Conservation (phyloP, 2,113 vertebrate genomes). For the Urocynchramus pylzowi region DNA sequence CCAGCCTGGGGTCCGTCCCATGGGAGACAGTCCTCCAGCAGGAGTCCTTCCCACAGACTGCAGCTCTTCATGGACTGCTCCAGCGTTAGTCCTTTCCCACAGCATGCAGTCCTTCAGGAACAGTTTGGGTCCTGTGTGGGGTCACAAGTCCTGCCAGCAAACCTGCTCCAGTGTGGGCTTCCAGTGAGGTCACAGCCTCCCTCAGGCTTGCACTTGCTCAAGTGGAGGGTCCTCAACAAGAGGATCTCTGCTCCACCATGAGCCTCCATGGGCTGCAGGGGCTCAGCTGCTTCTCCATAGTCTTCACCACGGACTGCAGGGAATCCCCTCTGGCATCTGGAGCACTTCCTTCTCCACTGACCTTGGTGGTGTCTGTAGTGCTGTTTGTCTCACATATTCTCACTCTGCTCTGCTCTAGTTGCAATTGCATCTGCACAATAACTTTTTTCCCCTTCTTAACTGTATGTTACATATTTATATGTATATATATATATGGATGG, state of each 20-base stretch:
- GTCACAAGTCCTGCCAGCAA: neutral
- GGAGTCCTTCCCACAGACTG: neutral
- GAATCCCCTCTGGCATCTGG: neutral
- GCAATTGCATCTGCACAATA: neutral
- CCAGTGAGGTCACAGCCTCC: neutral
- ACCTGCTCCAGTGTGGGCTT: neutral
- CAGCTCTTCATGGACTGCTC: neutral
- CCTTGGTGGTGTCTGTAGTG: neutral
- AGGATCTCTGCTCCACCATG: neutral
- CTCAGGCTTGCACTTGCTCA: neutral
- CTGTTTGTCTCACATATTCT: neutral
- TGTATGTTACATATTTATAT: neutral
- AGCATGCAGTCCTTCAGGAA: neutral
- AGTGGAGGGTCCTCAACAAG: neutral
- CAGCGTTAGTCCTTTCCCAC: neutral
- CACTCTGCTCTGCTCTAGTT: neutral
- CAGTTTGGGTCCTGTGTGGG: neutral
- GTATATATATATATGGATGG: too few relatives aligned
- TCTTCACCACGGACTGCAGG: fast-evolving
- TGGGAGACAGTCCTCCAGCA: neutral
- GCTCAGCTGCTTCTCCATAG: neutral
- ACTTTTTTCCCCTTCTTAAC: neutral
- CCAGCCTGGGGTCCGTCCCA: neutral
- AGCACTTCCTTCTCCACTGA: neutral
- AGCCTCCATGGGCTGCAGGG: neutral